Evolutionary conservation across 2,888 invertebrate genomes (phyloP).

Genomic region (Clunio marinus): DNA sequence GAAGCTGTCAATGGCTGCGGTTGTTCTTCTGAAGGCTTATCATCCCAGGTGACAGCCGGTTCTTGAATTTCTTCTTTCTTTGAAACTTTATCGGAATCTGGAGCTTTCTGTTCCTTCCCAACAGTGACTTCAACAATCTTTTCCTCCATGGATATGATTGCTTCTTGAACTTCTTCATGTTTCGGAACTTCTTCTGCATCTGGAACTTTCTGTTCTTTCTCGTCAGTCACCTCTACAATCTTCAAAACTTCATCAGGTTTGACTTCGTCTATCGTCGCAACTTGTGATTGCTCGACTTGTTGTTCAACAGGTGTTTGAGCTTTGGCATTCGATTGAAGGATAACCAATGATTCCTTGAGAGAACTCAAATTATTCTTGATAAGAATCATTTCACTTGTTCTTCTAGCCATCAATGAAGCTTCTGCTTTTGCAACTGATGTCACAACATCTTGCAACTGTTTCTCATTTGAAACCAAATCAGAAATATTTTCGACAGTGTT

Average conservation of each 20-base stretch:
- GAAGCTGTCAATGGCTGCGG: conserved; percentile 42
- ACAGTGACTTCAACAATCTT: too few relatives aligned
- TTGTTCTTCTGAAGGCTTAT: conserved; percentile 40
- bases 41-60: conserved; percentile 41
- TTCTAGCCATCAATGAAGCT: conserved; percentile 23
- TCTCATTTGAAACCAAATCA: conserved; percentile 30
- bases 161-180: conserved; percentile 40
- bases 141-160: conserved; percentile 41
- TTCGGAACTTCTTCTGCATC: conserved; percentile 39
- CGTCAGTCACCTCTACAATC: neutral
- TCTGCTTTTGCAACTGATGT: conserved; percentile 36
- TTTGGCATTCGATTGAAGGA: neutral
- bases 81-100: conserved; percentile 40
- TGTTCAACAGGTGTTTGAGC: conserved; percentile 37
- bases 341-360: conserved; percentile 26
- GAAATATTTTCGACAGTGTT: conserved; percentile 38
- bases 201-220: neutral
- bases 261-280: conserved; percentile 28
- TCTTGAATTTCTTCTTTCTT: conserved; percentile 41
- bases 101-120: too few relatives aligned
- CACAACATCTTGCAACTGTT: conserved; percentile 36
- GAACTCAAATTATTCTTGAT: conserved; percentile 22
- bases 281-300: conserved; percentile 16
- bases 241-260: neutral
- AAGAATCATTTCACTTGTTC: conserved; percentile 34